Evolutionary conservation across 2,113 vertebrate genomes (phyloP).

Genomic region (Zosterops hypoxanthus): DNA sequence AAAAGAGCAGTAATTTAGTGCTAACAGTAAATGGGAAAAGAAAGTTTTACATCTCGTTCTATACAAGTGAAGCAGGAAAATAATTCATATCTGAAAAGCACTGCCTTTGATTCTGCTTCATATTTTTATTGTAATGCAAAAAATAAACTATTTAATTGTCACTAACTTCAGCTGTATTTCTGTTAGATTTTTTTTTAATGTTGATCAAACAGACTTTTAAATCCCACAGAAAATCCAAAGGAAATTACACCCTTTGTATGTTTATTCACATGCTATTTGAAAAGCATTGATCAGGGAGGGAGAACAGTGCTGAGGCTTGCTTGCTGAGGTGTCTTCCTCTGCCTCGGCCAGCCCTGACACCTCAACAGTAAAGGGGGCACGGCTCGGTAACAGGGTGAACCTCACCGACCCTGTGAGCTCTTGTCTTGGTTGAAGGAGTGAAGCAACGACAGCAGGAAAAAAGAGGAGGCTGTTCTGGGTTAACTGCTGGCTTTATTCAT

Average conservation of each 20-base stretch:
- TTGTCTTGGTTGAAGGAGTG: no score
- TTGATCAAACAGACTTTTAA: background rate
- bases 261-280: background rate
- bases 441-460: no score
- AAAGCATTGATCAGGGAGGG: background rate
- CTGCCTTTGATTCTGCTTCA: background rate
- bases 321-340: no score
- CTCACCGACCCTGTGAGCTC: no score
- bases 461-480: no score
- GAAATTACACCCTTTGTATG: background rate
- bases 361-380: no score
- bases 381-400: no score
- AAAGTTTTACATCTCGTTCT: background rate
- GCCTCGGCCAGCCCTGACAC: no score
- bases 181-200: background rate
- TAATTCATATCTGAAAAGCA: background rate
- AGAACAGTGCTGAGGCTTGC: background rate
- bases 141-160: background rate
- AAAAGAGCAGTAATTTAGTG: background rate
- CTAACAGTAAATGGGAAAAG: background rate
- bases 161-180: background rate
- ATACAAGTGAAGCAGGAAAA: background rate
- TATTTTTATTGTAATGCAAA: background rate
- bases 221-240: background rate
- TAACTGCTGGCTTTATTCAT: no score